phyloP scores from a whole-genome alignment of 1,140 invertebrate species.

The Vanessa atalanta region DNA sequence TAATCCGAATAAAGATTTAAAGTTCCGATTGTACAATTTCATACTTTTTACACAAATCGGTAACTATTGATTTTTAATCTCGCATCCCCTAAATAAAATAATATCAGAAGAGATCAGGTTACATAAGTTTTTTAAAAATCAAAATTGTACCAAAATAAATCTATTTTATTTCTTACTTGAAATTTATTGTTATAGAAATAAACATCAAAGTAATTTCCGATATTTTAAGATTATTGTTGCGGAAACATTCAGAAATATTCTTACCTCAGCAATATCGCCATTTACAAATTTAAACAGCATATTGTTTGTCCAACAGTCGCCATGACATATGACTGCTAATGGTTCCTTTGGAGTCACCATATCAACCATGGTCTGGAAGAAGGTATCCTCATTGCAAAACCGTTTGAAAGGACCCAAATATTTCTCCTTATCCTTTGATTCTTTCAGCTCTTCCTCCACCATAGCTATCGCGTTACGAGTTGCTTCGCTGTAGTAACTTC shows the following conservation, averaged over 20 bases:
- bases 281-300: conserved; percentile 84
- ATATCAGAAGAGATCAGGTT: too few species aligned
- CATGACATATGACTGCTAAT: conserved; percentile 86
- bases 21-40: too few species aligned
- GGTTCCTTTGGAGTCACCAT: conserved; percentile 83
- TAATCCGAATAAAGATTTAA: too few species aligned
- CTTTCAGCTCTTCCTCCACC: conserved; percentile 82
- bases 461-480: conserved; percentile 85
- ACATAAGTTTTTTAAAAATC: too few species aligned
- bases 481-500: conserved; percentile 84
- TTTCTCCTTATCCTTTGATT: conserved; percentile 75
- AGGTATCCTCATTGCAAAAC: conserved; percentile 84
- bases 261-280: conserved; percentile 80
- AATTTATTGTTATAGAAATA: too few species aligned
- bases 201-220: too few species aligned
- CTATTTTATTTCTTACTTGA: too few species aligned
- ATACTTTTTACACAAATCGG: too few species aligned
- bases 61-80: too few species aligned
- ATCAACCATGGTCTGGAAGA: conserved; percentile 86
- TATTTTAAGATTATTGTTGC: too few species aligned
- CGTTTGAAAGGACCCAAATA: conserved; percentile 83
- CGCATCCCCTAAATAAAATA: too few species aligned
- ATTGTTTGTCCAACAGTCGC: conserved; percentile 90
- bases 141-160: too few species aligned
- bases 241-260: background rate